Evolutionary conservation across 2,797 vertebrate species (phyloP).

Genomic region (Xiphorhynchus erythropygius): DNA sequence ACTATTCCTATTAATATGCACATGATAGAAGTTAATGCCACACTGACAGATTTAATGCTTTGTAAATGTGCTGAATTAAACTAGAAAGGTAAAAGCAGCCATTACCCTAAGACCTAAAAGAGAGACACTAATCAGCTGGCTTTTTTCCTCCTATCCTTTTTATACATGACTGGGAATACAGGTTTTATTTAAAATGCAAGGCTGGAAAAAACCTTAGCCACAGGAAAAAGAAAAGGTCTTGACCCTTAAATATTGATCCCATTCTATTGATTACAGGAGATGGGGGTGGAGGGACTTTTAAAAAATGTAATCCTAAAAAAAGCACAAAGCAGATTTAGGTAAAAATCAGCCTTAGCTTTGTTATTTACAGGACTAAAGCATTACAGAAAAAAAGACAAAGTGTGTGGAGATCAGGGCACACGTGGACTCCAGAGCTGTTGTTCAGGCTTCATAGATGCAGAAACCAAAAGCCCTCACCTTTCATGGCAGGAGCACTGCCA

Average conservation of each 20-base stretch:
- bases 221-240: conserved; percentile 51
- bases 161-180: conserved; percentile 21
- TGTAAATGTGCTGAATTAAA: conserved; percentile 72
- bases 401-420: not conserved
- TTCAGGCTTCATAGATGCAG: not conserved
- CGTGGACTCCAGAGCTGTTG: not conserved
- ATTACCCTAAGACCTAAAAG: conserved; percentile 61
- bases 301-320: conserved; percentile 24
- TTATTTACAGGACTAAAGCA: not conserved
- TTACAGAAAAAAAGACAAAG: not conserved
- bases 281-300: not conserved
- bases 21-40: conserved; percentile 65
- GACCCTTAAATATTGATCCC: conserved; percentile 51
- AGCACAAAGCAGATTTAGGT: not conserved
- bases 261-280: conserved; percentile 43
- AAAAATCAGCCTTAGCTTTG: not conserved
- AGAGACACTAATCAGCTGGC: conserved; percentile 46
- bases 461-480: not conserved
- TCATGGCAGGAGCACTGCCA: not conserved
- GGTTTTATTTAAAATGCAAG: conserved; percentile 37
- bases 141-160: conserved; percentile 10
- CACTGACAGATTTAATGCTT: conserved; percentile 70
- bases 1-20: conserved; percentile 71
- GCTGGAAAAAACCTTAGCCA: conserved; percentile 54
- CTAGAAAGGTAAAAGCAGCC: conserved; percentile 69